Base-by-base conservation (phyloP, 2,888 invertebrate genomes). In the Tenthredo mesomela region DNA sequence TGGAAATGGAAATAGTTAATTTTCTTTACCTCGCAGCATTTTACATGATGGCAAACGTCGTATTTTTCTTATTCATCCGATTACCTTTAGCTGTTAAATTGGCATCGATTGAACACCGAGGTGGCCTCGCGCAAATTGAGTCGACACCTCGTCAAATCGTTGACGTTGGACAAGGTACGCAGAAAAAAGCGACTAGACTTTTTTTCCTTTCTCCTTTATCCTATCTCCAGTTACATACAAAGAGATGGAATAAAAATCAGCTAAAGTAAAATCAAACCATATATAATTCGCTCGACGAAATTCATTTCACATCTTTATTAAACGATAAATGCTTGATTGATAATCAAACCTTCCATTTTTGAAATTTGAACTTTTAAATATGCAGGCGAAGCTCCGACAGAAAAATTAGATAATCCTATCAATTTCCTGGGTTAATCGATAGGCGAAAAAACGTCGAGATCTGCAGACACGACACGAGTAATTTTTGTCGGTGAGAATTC, bases 21-120 rank as follows among this genome's bases (percentile, higher is more conserved):
- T 82, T 82, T 70, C 18, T 82, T 18, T 82, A 82, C 47, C 82
- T 82, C 67, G 82, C 82, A 25, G 82, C 82, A n/a, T 82, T 82
- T n/a, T 82, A 82, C 67, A 70, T 67, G 67, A 67, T 82, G 82
- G 82, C 67, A 33, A 82, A 82, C 47, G 67, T 70, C 18, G 67
- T 25, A 21, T 82, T 82, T 70, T 82, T 82, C 33, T 50, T 82
- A 43, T 82, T 67, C 67, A 70, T 82, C 47, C 82, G 82, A 82
- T 37, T 67, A 82, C 82, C 82, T 65, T 47, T 82, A 21, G 82
- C 67, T 9, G 67, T 67, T 9, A 70, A 82, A 82, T 82, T 70
- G 50, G 82, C 82, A 25, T 67, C 82, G 67, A 82, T 67, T 25
- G 82, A 82, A 43, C 43, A 43, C 10, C 29, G 43, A 29, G 65